phyloP scores from a whole-genome alignment of 1,140 invertebrate species.

The Sinonovacula constricta region DNA sequence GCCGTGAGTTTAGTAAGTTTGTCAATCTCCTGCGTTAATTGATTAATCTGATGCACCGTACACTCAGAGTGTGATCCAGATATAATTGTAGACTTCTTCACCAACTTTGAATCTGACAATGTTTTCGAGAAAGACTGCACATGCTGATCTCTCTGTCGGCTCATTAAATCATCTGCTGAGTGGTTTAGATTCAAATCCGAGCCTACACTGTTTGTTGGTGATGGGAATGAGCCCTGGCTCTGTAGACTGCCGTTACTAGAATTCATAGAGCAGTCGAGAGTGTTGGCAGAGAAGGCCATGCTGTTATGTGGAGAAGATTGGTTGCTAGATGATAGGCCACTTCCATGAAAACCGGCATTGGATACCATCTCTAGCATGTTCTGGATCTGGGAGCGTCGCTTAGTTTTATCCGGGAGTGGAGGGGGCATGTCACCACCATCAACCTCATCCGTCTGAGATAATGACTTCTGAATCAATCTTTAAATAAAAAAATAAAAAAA shows the following conservation, averaged over 20 bases:
- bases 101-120: constrained; percentile 56
- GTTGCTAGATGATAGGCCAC: constrained; percentile 38
- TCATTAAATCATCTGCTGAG: constrained; percentile 63
- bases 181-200: constrained; percentile 69
- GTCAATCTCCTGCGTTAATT: constrained; percentile 72
- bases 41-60: constrained; percentile 71
- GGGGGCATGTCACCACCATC: constrained; percentile 79
- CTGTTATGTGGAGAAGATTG: constrained; percentile 56
- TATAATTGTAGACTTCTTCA: constrained; percentile 44
- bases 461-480: constrained; percentile 47
- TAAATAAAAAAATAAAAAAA: too few relatives aligned
- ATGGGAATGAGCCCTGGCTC: constrained; percentile 40
- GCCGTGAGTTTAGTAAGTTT: constrained; percentile 72
- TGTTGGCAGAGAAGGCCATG: constrained; percentile 41
- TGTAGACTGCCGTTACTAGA: constrained; percentile 50
- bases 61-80: constrained; percentile 56
- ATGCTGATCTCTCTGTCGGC: constrained; percentile 8
- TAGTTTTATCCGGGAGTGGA: constrained; percentile 70
- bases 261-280: constrained; percentile 37
- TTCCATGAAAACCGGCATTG: constrained; percentile 33
- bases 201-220: constrained; percentile 64
- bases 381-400: constrained; percentile 61
- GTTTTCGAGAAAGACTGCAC: constrained; percentile 55
- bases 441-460: constrained; percentile 35
- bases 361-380: constrained; percentile 52